A percentile compares a stretch with the other conserved stretches of the same genome.
Conservation (phyloP, 64 coral and sea anemone species). For the Stichodactyla helianthus region DNA sequence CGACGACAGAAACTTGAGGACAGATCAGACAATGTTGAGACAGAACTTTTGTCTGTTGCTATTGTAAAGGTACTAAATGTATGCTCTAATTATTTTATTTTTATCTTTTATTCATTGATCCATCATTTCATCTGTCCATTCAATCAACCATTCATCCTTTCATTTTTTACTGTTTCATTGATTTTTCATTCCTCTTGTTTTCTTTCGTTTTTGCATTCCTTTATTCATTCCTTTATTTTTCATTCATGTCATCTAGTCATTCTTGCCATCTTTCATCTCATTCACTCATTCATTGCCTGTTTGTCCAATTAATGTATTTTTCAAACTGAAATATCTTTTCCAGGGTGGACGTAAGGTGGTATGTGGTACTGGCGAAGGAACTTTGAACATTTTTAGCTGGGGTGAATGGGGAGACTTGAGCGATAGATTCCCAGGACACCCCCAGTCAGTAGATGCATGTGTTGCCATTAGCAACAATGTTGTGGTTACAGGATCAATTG, state of each 20-base stretch:
- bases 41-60: constrained; percentile 85
- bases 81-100: neutral
- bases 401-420: constrained; percentile 58
- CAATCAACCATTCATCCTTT: neutral
- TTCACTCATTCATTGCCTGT: neutral
- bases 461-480: constrained; percentile 52
- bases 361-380: constrained; percentile 57
- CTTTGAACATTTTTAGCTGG: constrained; percentile 60
- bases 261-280: neutral
- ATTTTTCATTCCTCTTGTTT: neutral
- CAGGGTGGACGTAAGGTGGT: constrained; percentile 61
- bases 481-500: constrained; percentile 62
- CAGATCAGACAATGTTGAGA: constrained; percentile 88
- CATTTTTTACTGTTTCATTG: no score
- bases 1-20: constrained; percentile 76
- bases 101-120: neutral
- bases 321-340: neutral
- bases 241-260: neutral
- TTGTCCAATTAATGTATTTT: neutral
- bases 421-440: constrained; percentile 64
- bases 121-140: neutral
- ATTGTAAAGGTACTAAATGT: constrained; percentile 73
- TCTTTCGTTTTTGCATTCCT: neutral
- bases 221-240: neutral
- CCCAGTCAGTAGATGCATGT: constrained; percentile 56